Evolutionary conservation across 2,888 invertebrate species (phyloP), one percentile per base, ranked within the genome.

Genomic region (Cataglyphis cursor): DNA sequence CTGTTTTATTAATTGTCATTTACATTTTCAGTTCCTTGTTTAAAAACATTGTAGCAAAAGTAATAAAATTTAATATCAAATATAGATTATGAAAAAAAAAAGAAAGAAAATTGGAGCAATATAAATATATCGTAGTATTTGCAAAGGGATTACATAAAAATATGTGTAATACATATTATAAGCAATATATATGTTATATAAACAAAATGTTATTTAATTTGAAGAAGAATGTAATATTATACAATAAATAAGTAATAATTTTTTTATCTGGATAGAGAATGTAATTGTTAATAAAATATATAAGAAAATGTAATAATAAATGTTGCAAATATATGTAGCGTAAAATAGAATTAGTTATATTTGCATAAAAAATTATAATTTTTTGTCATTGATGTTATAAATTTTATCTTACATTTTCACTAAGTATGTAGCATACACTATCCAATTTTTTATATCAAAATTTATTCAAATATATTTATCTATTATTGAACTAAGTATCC

Each of bases 401-500:
- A 64, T 15, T 24, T 65, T 41, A 24, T 41, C 15, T 18, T 24
- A 3, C 15, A 44, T 41, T 44, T 41, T 15, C 5, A 41, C 51
- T 4, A 1, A 41, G 10, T 44, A 35, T 15, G 15, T 35, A 51
- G 5, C 24, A 38, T 18, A 24, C 4, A 6, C n/a, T n/a, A 9
- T 18, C 31, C 18, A 28, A 41, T 31, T 44, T 38, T 28, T 65
- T 12, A 44, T 57, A 66, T 82, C 1, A 70, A 80, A 82, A 31
- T 24, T 57, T 61, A 31, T 64, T 15, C 24, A 51, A 18, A 44
- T 4, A 38, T 8, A n/a, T 78, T 68, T 70, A 28, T 64, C 9
- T 62, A 54, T 78, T 61, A 70, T 57, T 88, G 78, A 48, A 95
- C 93, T 81, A 94, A 88, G 82, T 95, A 96, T 83, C 97, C 99